Conservation (phyloP, 2,113 vertebrate genomes). For the Solenodon paradoxus region DNA sequence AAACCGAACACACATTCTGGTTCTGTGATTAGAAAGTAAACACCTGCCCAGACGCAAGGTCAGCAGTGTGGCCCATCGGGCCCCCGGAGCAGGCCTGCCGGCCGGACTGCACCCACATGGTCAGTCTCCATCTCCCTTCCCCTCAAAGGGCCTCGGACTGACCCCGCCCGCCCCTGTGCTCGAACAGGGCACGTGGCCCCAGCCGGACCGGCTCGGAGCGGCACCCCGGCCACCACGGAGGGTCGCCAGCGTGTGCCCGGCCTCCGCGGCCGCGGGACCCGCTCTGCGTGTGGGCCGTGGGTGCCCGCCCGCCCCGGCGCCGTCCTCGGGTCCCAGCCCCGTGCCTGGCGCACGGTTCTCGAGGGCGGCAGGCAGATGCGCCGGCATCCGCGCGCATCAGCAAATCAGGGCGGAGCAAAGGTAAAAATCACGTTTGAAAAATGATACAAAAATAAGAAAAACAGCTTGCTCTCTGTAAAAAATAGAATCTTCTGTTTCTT, state of each 20-base stretch:
- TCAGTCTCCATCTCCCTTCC: conserved; percentile 83
- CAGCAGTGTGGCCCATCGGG: too few species aligned
- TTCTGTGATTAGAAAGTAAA: conserved; percentile 80
- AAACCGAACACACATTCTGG: conserved; percentile 79
- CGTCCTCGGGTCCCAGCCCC: too few species aligned
- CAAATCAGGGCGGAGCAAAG: conserved; percentile 73
- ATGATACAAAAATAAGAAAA: conserved; percentile 88
- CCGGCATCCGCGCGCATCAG: too few species aligned
- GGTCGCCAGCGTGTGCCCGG: too few species aligned
- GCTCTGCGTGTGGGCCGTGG: not conserved
- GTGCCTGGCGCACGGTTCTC: too few species aligned
- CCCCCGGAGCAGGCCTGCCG: too few species aligned
- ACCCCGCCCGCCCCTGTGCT: not conserved
- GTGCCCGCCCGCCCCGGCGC: too few species aligned
- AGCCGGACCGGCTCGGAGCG: too few species aligned
- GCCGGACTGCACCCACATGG: not conserved
- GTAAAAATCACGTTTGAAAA: conserved; percentile 85
- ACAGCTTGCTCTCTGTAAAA: conserved; percentile 85
- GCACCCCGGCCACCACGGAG: too few species aligned
- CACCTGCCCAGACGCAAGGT: conserved; percentile 78
- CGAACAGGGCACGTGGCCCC: too few species aligned
- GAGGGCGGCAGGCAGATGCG: too few species aligned
- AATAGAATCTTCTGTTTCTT: conserved; percentile 84
- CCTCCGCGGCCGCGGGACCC: too few species aligned
- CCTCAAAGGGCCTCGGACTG: conserved; percentile 82